Conservation (phyloP, 2,888 invertebrate genomes). For the Rhodophaea formosa region DNA sequence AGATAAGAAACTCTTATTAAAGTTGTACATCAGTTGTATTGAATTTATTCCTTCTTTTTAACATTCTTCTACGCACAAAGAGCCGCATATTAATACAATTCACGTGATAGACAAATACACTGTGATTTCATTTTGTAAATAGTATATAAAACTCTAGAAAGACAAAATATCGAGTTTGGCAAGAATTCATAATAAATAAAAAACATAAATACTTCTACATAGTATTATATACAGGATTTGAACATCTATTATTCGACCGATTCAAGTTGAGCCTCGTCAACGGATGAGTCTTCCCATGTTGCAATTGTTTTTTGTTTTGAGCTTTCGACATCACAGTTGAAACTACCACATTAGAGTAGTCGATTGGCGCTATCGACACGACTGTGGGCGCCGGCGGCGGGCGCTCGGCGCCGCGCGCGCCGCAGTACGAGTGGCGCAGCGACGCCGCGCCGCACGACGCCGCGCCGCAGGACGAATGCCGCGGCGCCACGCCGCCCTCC, state of each 20-base stretch:
- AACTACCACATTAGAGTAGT: slow-evolving; percentile 82
- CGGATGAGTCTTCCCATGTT: slow-evolving; percentile 96
- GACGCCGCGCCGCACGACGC: slow-evolving; percentile 36
- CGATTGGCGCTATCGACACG: slow-evolving; percentile 61
- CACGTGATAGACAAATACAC: slow-evolving; percentile 75
- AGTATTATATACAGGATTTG: slow-evolving; percentile 93
- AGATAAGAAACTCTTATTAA: slow-evolving; percentile 55
- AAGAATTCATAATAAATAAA: slow-evolving; percentile 80
- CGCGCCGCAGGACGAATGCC: too few species aligned
- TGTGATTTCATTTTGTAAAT: slow-evolving; percentile 78
- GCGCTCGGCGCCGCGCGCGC: slow-evolving; percentile 45
- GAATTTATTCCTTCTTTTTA: slow-evolving; percentile 72
- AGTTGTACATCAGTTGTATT: slow-evolving; percentile 78
- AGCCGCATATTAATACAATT: slow-evolving; percentile 70
- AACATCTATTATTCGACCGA: slow-evolving; percentile 86
- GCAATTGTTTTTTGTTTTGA: slow-evolving; percentile 89
- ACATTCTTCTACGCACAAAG: slow-evolving; percentile 75
- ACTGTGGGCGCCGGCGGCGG: slow-evolving; percentile 67
- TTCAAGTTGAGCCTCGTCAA: slow-evolving; percentile 91
- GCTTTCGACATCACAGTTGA: slow-evolving; percentile 86
- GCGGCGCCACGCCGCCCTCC: slow-evolving; percentile 42
- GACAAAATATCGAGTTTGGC: slow-evolving; percentile 80
- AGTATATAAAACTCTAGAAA: slow-evolving; percentile 79
- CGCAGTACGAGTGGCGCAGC: slow-evolving; percentile 33
- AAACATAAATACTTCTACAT: slow-evolving; percentile 85